Evolutionary conservation across 2,888 invertebrate species (phyloP), one percentile per base, ranked within the genome.

Genomic region (Gymnocheta viridis): DNA sequence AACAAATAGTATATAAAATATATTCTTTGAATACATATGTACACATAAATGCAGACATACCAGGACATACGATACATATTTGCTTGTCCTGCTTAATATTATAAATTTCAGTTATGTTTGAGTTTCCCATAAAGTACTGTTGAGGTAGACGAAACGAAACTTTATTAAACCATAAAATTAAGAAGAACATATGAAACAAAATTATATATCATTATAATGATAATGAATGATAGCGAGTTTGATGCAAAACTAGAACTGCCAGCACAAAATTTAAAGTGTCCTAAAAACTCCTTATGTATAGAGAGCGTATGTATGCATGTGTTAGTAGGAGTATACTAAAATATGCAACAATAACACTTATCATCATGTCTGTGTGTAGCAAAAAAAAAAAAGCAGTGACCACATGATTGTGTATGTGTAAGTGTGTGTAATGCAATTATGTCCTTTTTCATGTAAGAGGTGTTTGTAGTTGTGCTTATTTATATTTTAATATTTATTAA

Each of bases 311-410:
- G 60, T 22, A 12, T 47, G 60, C 17, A 12, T 56, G 49, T 44
- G 12, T 17, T 51, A n/a, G 51, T 44, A 64, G 44, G 47, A 32
- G 64, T 70, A 49, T 64, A 76, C 72, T 77, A 79, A 86, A 87
- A 86, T 87, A 87, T 88, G 86, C 87, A 88, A 86, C 86, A 87
- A 87, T 87, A 86, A 78, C 82, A 74, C 77, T 85, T 85, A 83
- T 79, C 85, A 82, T 24, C 35, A 44, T 24, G 17, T 35, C 1
- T 44, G 9, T 49, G 2, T 49, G 12, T 29, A 47, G 67, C 24
- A 17, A 41, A 41, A n/a, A n/a, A n/a, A n/a, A n/a, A n/a, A n/a
- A 2, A 51, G n/a, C 19, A 12, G n/a, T 64, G 64, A 58, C 56
- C 56, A 47, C 29, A n/a, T 22, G 64, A 22, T 49, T 67, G 41